These are phyloP conservation scores for Melieria omissa DNA, from an alignment of 2,888 invertebrate species.

Conservation along the genomic window DNA sequence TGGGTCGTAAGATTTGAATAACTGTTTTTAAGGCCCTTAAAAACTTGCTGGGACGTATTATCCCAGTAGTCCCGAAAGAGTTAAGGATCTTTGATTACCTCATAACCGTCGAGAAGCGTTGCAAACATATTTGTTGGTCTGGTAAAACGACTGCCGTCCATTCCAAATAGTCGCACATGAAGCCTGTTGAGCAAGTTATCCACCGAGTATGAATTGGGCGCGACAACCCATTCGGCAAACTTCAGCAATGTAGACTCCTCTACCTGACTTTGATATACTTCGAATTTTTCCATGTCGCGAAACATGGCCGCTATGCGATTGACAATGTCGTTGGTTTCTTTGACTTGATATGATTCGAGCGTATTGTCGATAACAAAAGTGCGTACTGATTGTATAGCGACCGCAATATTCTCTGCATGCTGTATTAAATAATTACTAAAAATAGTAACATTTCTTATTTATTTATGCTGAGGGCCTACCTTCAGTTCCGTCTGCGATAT, in stretches of 20 bases:
- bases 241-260: constrained; percentile 71
- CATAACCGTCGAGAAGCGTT: constrained; percentile 23
- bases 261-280: constrained; percentile 56
- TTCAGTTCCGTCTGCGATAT: constrained; percentile 65
- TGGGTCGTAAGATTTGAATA: no score
- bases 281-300: constrained; percentile 70
- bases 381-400: constrained; percentile 50
- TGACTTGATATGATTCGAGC: not conserved
- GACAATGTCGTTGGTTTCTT: not conserved
- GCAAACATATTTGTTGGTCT: constrained; percentile 17
- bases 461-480: constrained; percentile 46
- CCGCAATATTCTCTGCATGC: constrained; percentile 47
- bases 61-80: no score
- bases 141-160: constrained; percentile 63
- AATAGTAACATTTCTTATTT: not conserved
- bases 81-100: constrained; percentile 25
- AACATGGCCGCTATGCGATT: constrained; percentile 70
- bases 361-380: constrained; percentile 52
- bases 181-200: constrained; percentile 73
- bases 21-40: no score
- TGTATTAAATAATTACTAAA: constrained; percentile 31
- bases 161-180: constrained; percentile 67
- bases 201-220: constrained; percentile 73
- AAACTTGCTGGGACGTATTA: no score
- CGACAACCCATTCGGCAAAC: constrained; percentile 75